Evolutionary conservation across 2,113 vertebrate species (phyloP), one percentile per base, ranked within the genome.

Genomic region (Tamias sibiricus): DNA sequence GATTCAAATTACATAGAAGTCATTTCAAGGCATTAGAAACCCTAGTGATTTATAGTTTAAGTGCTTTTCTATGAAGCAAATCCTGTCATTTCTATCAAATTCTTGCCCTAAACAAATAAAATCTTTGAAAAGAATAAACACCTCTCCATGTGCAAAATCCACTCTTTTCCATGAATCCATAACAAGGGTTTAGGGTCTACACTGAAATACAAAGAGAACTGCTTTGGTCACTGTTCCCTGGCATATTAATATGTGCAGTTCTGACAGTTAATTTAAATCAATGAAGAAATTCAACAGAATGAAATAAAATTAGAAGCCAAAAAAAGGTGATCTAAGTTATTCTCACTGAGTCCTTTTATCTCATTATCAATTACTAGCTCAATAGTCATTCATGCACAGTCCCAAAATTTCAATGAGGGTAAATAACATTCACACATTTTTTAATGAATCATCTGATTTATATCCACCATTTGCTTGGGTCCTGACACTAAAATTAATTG

Each of bases 391-490:
- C 83, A 64, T 71, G 20, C 87, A 30, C 57, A 87, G n/a, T 76
- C 79, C 57, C 77, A 74, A 87, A 62, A 74, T 83, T 75, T 81
- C 94, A 90, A 87, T 30, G 40, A 59, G 71, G 44, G 49, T 76
- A 76, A 89, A 94, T 57, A 59, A 93, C 32, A 20, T 49, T 83
- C 83, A 93, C 82, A 87, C 28, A 20, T 81, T 93, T 96, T 77
- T 49, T 72, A 90, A 84, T 17, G 83, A 75, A 49, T 42, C 69
- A 49, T 64, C 93, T 77, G n/a, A 76, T 62, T 85, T 69, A 79
- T 13, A 66, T 77, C 62, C 0, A 0, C 22, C 54, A 68, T 91
- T 69, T 83, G 68, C 79, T 97, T 71, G 8, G 69, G 19, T 94
- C 8, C 22, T 85, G 59, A 19, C 37, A 54, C 26, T 74, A 68